Evolutionary conservation across 2,888 invertebrate genomes (phyloP), one percentile per base, ranked within the genome.

Genomic region (Epinotia demarniana): DNA sequence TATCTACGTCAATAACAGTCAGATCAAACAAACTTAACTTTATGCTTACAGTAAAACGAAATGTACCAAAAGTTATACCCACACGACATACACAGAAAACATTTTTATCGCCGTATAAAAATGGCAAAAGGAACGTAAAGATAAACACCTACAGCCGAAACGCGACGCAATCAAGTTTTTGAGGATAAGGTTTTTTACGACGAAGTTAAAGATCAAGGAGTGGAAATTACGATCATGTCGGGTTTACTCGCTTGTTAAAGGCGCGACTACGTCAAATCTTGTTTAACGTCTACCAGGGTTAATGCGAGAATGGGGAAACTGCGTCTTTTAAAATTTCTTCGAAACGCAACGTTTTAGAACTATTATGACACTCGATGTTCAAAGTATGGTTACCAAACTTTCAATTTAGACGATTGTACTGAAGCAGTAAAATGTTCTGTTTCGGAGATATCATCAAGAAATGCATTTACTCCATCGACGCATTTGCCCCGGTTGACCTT

Each of bases 131-230:
- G 9, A 9, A 39, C 62, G 18, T 72, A 72, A 72, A 72, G 72
- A 72, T 72, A 72, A 72, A 72, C 72, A 72, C 72, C 72, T 72
- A 55, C 55, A 63, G n/a, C 23, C 57, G 63, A 63, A 72, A 43
- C n/a, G 57, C 64, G 72, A 57, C 72, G 72, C 63, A 64, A 72
- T 72, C 72, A 64, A 64, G 72, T 64, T 72, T 72, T 72, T 16
- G 57, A 64, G 57, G 64, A 64, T 72, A 72, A 64, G 57, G 43
- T 64, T 72, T 63, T 72, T 72, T 72, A 72, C 27, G 72, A 72
- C 57, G 57, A 64, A 57, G 72, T 57, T 72, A 64, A 64, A 72
- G 72, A 72, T 64, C 72, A 64, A 72, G 63, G 57, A 64, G 43
- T 39, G 9, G 8, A 64, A 64, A 72, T 57, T 64, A 64, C 57